Base-by-base conservation (phyloP, 2,797 vertebrate genomes). In the Lemur catta region DNA sequence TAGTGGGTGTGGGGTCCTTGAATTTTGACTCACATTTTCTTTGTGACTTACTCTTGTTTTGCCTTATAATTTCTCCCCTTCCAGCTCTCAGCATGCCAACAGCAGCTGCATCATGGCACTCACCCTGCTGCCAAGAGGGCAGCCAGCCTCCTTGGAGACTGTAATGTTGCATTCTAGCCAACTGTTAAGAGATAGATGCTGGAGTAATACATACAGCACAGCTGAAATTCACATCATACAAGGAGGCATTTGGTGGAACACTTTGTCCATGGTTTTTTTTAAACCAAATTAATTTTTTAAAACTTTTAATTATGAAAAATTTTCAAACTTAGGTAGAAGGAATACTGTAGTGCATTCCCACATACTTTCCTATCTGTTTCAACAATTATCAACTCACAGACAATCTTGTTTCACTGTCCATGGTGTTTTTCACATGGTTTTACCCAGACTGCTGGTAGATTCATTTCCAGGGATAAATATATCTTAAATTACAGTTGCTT, bases 51-150 rank as follows among this genome's bases (percentile, higher is more conserved):
- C 52, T 89, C 95, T 96, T 81, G 48, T 96, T 97, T 91, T 89
- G 95, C 89, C 91, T 81, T 91, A 57, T 94, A 93, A 87, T 97
- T 94, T 94, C 81, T 86, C 82, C 76, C 93, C 81, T 94, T 89
- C 86, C 91, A 95, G 38, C 95, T 93, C 95, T 93, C 97, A 97
- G 96, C 96, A 93, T 95, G 97, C 93, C 97, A 87, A 41, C 94
- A 84, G 97, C 97, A 98, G 97, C 97, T 97, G 97, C 97, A 93
- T 93, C 96, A 59, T 94, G 96, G 95, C 80, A 35, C 95, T 96
- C 80, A 41, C 93, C 84, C 95, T 87, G 86, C 96, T 96, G 97
- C 97, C 97, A 97, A 93, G 93, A 93, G 96, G 97, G 94, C 94
- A 94, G 79, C 84, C 95, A 88, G 96, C 95, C 96, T 97, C 96